phyloP scores from a whole-genome alignment of 1,140 invertebrate species.

The Drosophila bocki region DNA sequence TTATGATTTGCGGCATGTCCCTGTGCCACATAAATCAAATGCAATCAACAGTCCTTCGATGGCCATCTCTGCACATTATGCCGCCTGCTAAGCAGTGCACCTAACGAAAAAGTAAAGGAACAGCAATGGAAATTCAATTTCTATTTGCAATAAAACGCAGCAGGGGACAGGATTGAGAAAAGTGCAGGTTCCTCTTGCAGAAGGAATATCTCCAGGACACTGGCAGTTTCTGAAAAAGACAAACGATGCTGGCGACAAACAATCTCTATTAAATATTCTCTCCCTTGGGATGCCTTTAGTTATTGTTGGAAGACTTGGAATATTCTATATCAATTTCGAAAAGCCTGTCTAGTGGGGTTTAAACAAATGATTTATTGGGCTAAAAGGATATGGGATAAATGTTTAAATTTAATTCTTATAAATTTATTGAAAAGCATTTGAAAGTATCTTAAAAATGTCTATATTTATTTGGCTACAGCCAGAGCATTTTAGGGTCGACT shows the following conservation, averaged over 20 bases:
- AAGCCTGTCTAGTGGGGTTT: neutral
- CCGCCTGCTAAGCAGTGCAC: constrained; percentile 51
- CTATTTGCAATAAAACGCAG: constrained; percentile 55
- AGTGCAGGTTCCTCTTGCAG: no score
- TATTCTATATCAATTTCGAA: constrained; percentile 1
- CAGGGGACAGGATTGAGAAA: constrained; percentile 17
- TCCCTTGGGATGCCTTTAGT: neutral
- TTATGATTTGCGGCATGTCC: constrained; percentile 80
- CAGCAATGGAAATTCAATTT: constrained; percentile 75
- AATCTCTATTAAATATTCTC: constrained; percentile 37
- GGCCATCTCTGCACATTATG: constrained; percentile 47
- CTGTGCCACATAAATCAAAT: constrained; percentile 78
- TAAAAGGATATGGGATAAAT: neutral
- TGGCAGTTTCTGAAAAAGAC: constrained; percentile 42
- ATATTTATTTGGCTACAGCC: neutral
- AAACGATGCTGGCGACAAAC: constrained; percentile 57
- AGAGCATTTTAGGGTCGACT: constrained; percentile 13
- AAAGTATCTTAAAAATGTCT: neutral
- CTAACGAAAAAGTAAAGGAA: constrained; percentile 25
- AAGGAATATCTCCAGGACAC: constrained; percentile 11
- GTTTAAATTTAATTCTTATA: neutral
- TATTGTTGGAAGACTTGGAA: neutral
- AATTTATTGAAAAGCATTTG: neutral
- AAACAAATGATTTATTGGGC: constrained; percentile 5
- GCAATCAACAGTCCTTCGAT: constrained; percentile 66